Evolutionary conservation across 2,113 vertebrate species (phyloP).

Genomic region (Myiopsitta monachus): DNA sequence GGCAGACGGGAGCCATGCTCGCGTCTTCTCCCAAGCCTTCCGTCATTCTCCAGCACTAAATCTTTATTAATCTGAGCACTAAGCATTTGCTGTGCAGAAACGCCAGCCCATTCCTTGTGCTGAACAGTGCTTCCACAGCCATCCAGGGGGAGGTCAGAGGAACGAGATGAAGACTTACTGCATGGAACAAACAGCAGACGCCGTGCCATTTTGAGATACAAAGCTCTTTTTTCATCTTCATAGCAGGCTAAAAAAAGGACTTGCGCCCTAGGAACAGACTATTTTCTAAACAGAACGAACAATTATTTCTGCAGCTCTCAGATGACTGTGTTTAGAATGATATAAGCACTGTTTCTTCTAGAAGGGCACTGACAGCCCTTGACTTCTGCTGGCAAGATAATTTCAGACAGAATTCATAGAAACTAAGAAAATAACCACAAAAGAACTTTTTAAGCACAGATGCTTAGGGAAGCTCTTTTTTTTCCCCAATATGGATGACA

Average conservation of each 20-base stretch:
- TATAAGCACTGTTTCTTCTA: neutral
- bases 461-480: neutral
- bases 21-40: neutral
- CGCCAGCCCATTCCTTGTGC: neutral
- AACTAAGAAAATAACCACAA: neutral
- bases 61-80: constrained; percentile 15
- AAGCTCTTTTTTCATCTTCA: constrained; percentile 54
- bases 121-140: neutral
- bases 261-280: constrained; percentile 62
- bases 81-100: neutral
- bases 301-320: constrained; percentile 52
- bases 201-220: constrained; percentile 40
- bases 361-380: neutral
- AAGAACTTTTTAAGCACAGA: neutral
- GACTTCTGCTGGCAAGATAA: neutral
- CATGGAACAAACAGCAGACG: constrained; percentile 11
- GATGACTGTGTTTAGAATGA: neutral
- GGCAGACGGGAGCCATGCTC: neutral
- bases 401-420: neutral
- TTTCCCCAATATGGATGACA: neutral
- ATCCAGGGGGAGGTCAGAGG: neutral
- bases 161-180: neutral
- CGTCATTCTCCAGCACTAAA: constrained; percentile 27
- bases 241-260: constrained; percentile 56
- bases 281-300: constrained; percentile 39